Conservation (phyloP, 2,797 vertebrate species). For the Bryconaethiops microstoma region DNA sequence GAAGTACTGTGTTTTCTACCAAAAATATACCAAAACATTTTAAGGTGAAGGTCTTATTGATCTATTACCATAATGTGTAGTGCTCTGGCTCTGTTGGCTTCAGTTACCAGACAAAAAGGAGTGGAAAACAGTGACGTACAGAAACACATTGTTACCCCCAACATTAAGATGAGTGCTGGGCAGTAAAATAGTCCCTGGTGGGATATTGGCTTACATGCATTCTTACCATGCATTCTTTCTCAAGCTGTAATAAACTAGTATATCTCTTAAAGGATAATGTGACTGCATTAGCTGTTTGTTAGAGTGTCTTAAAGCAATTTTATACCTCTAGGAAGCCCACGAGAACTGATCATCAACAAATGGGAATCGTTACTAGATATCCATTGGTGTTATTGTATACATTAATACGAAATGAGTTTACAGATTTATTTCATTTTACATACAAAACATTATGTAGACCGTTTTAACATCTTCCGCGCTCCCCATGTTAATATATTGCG, state of each 20-base stretch:
- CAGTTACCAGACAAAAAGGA: too few species aligned
- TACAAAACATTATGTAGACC: too few species aligned
- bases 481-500: conserved; percentile 11
- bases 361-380: neutral
- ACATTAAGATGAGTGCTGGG: neutral
- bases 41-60: too few species aligned
- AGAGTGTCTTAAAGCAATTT: neutral
- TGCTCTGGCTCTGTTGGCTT: too few species aligned
- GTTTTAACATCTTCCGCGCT: conserved; percentile 13
- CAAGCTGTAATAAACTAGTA: neutral
- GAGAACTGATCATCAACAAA: neutral
- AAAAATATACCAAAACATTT: too few species aligned
- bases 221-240: neutral
- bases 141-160: too few species aligned
- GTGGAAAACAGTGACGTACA: too few species aligned
- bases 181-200: neutral
- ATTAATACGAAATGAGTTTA: neutral
- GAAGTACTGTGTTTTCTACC: too few species aligned
- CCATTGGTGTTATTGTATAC: neutral
- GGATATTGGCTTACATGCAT: neutral
- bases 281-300: neutral
- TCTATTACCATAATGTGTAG: too few species aligned
- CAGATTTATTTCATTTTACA: neutral
- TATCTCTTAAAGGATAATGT: neutral
- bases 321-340: neutral